Conservation (phyloP, 2,113 vertebrate genomes). For the Rhinopomastus cyanomelas region DNA sequence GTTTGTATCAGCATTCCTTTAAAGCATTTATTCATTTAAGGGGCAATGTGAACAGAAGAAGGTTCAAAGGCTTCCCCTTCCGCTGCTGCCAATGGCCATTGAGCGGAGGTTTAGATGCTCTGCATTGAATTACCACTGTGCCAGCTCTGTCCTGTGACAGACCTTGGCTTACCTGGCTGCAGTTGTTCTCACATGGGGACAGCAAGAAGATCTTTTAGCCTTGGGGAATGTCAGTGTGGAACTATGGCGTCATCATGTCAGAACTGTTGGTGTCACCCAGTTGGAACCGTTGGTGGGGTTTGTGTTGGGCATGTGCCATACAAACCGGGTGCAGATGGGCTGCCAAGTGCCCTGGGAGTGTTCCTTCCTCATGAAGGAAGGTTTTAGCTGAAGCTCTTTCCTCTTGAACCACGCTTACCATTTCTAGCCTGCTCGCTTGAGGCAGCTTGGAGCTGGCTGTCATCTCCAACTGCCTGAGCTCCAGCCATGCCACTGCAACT, state of each 20-base stretch:
- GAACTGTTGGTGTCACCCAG: background rate
- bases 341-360: background rate
- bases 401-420: fast-evolving
- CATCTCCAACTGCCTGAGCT: background rate
- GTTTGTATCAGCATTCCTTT: constrained; percentile 48
- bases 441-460: background rate
- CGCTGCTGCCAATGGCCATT: background rate
- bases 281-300: background rate
- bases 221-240: fast-evolving
- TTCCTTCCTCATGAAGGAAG: background rate
- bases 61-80: constrained; percentile 48
- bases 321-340: background rate
- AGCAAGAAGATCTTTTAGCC: fast-evolving
- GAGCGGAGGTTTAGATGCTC: background rate
- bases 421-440: fast-evolving
- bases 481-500: background rate
- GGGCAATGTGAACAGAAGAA: constrained; percentile 13
- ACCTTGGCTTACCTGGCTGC: background rate
- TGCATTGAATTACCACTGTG: background rate
- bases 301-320: fast-evolving
- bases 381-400: background rate
- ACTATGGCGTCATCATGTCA: fast-evolving
- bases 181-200: fast-evolving
- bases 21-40: too few relatives aligned
- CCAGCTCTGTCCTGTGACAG: background rate